Evolutionary conservation across 2,113 vertebrate genomes (phyloP).

Genomic region (Phylloscopus trochiloides): DNA sequence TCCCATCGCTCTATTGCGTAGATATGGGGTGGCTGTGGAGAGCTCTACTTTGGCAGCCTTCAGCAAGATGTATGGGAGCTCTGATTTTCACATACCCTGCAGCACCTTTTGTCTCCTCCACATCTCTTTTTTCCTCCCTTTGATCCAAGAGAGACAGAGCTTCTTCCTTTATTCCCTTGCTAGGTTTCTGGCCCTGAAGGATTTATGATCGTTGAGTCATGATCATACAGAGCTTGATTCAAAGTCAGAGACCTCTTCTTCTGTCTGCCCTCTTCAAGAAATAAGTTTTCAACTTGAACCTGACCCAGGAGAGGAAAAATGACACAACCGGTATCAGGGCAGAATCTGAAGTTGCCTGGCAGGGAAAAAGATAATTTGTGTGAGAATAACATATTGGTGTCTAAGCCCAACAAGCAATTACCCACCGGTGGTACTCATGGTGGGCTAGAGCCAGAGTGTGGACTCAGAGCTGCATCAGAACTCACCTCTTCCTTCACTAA

Average conservation of each 20-base stretch:
- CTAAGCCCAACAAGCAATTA: not conserved
- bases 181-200: conserved; percentile 42
- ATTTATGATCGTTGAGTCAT: conserved; percentile 30
- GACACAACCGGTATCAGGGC: not conserved
- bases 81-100: conserved; percentile 58
- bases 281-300: conserved; percentile 1
- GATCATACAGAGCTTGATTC: conserved; percentile 21
- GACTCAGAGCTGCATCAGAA: not conserved
- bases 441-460: not conserved
- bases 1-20: not conserved
- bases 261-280: not conserved
- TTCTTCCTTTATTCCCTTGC: conserved; percentile 35
- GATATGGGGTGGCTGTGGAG: conserved; percentile 29
- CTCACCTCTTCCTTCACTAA: not conserved
- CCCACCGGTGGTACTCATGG: not conserved
- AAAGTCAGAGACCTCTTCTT: conserved; percentile 10
- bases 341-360: not conserved
- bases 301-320: not conserved
- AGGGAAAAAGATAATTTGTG: not conserved
- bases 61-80: conserved; percentile 27
- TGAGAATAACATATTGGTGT: not conserved
- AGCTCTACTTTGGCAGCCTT: conserved; percentile 31
- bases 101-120: conserved; percentile 35
- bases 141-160: conserved; percentile 39
- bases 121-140: conserved; percentile 22